Conservation (phyloP, 2,797 vertebrate genomes). For the Aulostomus chinensis region DNA sequence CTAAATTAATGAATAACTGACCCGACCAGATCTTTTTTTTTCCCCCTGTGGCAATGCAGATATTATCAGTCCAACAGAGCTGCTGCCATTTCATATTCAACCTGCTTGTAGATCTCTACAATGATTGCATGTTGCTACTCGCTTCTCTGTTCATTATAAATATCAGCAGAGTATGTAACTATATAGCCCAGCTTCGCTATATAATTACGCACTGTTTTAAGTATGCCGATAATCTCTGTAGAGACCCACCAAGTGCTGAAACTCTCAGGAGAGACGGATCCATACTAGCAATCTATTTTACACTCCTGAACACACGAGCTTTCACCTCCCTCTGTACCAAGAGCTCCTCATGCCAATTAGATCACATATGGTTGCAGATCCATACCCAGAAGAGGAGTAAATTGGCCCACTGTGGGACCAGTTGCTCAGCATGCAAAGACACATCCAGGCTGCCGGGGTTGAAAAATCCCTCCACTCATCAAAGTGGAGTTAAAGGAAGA, state of each 20-base stretch:
- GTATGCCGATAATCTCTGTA: constrained; percentile 54
- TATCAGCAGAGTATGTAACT: constrained; percentile 35
- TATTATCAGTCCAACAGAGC: background rate
- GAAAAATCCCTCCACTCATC: constrained; percentile 16
- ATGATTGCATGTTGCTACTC: constrained; percentile 5
- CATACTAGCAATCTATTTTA: constrained; percentile 71
- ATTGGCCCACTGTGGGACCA: constrained; percentile 31
- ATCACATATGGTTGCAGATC: constrained; percentile 57
- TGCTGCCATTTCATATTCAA: constrained; percentile 11
- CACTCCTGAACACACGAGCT: constrained; percentile 48
- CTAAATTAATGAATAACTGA: no score
- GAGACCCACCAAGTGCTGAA: constrained; percentile 46
- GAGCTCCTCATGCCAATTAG: constrained; percentile 66
- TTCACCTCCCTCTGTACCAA: constrained; percentile 29
- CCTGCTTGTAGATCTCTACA: constrained; percentile 5
- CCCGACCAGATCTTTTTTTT: no score
- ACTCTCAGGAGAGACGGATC: constrained; percentile 56
- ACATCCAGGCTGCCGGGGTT: background rate
- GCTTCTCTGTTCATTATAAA: constrained; percentile 49
- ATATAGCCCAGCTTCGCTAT: constrained; percentile 18
- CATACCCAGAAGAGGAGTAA: constrained; percentile 42
- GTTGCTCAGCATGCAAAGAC: constrained; percentile 8
- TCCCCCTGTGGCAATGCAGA: no score
- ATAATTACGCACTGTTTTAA: constrained; percentile 52
- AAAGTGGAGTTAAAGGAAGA: background rate